Conservation (phyloP, 2,113 vertebrate species). For the Halichoeres trimaculatus region DNA sequence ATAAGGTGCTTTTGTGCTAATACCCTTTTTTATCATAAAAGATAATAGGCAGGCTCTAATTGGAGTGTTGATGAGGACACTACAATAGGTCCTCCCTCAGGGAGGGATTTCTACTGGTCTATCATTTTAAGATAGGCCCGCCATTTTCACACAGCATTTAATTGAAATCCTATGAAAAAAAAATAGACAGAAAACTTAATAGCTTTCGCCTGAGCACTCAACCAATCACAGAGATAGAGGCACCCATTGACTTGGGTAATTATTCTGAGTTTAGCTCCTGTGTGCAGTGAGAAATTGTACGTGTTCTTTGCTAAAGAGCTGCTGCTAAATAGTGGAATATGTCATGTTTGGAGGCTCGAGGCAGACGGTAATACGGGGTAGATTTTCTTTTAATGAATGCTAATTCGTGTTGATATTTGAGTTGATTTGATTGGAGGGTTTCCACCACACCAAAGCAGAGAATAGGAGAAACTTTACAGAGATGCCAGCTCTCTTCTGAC, state of each 20-base stretch:
- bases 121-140: slow-evolving; percentile 77
- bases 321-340: slow-evolving; percentile 44
- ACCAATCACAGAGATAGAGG: slow-evolving; percentile 78
- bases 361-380: slow-evolving; percentile 7
- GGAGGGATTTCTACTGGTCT: slow-evolving; percentile 67
- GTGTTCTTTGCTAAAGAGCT: slow-evolving; percentile 52
- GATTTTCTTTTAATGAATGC: slow-evolving; percentile 60
- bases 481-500: slow-evolving; percentile 40
- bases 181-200: slow-evolving; percentile 74
- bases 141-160: slow-evolving; percentile 72
- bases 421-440: slow-evolving; percentile 49
- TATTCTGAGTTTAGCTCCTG: slow-evolving; percentile 79
- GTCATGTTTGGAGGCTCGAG: slow-evolving; percentile 43
- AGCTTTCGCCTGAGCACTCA: slow-evolving; percentile 80
- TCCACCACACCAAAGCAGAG: slow-evolving; percentile 21
- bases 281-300: slow-evolving; percentile 47
- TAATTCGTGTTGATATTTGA: slow-evolving; percentile 66
- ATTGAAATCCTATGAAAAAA: slow-evolving; percentile 77
- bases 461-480: slow-evolving; percentile 11
- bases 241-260: slow-evolving; percentile 79
- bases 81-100: slow-evolving; percentile 73
- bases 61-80: slow-evolving; percentile 76
- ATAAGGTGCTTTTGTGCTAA: slow-evolving; percentile 71
- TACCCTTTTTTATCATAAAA: slow-evolving; percentile 71
- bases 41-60: slow-evolving; percentile 78